phyloP scores from a whole-genome alignment of 2,113 vertebrate genomes.

The Nothoprocta pentlandii region DNA sequence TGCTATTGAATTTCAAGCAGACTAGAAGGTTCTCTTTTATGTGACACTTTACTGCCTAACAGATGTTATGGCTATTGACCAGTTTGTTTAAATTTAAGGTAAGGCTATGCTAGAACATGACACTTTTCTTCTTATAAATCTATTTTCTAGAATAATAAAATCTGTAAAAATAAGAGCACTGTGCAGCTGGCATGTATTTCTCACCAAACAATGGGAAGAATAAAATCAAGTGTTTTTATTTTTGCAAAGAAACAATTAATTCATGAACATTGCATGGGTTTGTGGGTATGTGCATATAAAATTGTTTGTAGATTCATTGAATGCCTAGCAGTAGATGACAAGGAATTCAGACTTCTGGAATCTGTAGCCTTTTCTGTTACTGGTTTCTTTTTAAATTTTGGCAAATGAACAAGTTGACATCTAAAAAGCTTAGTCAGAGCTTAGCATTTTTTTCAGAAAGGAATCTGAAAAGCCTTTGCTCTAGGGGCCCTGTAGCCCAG shows the following conservation, averaged over 20 bases:
- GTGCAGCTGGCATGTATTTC: neutral
- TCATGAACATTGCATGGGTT: neutral
- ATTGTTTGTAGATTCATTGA: neutral
- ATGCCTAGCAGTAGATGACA: neutral
- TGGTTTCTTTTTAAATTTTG: neutral
- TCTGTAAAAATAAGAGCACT: neutral
- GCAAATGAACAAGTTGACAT: neutral
- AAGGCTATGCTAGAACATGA: neutral
- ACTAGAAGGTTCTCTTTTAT: constrained; percentile 46
- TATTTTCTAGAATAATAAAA: neutral
- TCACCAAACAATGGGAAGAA: neutral
- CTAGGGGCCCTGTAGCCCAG: neutral
- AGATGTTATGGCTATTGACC: constrained; percentile 6
- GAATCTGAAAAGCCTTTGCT: neutral
- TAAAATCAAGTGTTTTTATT: neutral
- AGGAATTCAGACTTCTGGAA: neutral
- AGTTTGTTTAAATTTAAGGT: constrained; percentile 18
- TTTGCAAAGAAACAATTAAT: neutral
- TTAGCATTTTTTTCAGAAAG: neutral
- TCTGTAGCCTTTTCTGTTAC: neutral
- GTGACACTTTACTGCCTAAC: constrained; percentile 14
- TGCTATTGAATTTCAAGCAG: constrained; percentile 62
- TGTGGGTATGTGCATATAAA: neutral
- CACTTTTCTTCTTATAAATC: neutral
- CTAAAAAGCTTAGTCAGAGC: neutral